Evolutionary conservation across 2,888 invertebrate species (phyloP), one percentile per base, ranked within the genome.

Genomic region (Limnephilus lunatus): DNA sequence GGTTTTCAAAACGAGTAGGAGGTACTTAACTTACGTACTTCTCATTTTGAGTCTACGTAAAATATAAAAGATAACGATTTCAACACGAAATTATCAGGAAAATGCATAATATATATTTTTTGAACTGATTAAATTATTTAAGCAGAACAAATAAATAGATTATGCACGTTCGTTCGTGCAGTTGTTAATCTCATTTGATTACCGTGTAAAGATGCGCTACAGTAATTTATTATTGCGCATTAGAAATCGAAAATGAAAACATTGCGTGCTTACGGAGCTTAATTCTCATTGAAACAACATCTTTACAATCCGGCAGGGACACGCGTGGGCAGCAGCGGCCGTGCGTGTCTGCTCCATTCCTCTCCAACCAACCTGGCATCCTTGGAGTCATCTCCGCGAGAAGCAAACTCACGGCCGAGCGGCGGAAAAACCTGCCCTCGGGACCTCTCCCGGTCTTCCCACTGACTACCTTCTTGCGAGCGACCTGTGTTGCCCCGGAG

Each of bases 241-340:
- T 68, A 68, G 68, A 68, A 68, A 68, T 68, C 68, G 68, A 68
- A 35, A 83, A 25, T 35, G 25, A 83, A 35, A 35, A 32, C 83
- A 35, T 83, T 39, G 83, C 32, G 83, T 83, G 25, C 35, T 35
- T 83, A 35, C 32, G 11, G 83, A 83, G 32, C 83, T 31, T 39
- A 32, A 32, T 15, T 25, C 83, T 5, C 32, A 35, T 68, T 68
- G 68, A 83, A 83, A 32, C 83, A 32, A 31, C 82, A 19, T 35
- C 31, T 35, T 83, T 14, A 39, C 83, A 83, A 83, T 68, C 68
- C 68, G 68, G 68, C 83, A 83, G 35, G 83, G 83, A 35, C 83
- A 83, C 35, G 83, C 83, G 83, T 83, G 32, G 83, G 83, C 83
- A 39, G 25, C 68, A 3, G 68, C 68, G 68, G 32, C 19, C 83